A percentile compares a stretch with the other conserved stretches of the same genome.
Evolutionary conservation across 2,888 invertebrate species (phyloP).

Genomic region (Philonicus albiceps): DNA sequence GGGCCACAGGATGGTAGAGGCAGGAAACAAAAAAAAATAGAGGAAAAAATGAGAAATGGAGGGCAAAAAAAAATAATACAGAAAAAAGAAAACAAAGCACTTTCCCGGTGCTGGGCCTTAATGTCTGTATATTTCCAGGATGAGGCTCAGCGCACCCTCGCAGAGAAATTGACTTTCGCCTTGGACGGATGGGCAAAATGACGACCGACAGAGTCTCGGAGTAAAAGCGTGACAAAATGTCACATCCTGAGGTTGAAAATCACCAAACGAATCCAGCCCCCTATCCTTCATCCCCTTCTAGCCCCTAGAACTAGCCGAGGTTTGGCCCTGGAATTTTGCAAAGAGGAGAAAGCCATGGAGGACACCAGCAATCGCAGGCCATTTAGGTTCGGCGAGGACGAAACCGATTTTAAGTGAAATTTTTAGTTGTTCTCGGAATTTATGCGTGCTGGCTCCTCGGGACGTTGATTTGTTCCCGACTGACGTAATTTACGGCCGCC

Average conservation of each 20-base stretch:
- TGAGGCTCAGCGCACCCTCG: conserved; percentile 19
- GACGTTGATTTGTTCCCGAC: conserved; percentile 44
- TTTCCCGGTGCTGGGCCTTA: not conserved
- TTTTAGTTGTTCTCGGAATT: conserved; percentile 44
- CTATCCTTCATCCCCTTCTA: not conserved
- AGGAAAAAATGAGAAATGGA: not conserved
- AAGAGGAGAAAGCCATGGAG: not conserved
- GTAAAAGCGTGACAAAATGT: conserved; percentile 41
- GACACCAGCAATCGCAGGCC: conserved; percentile 15
- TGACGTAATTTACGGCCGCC: conserved; percentile 46
- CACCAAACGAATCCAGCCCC: not conserved
- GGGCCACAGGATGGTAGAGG: conserved; percentile 24
- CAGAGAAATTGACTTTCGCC: conserved; percentile 40
- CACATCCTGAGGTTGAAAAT: conserved; percentile 22
- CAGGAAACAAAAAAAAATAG: not conserved
- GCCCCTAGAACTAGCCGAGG: not conserved
- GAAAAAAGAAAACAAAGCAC: not conserved
- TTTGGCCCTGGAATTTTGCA: not conserved
- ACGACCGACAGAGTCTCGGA: not conserved
- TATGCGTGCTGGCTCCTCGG: conserved; percentile 43
- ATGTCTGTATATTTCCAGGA: conserved; percentile 31
- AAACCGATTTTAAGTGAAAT: conserved; percentile 42
- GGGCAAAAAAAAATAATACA: not conserved
- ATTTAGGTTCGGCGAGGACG: not conserved
- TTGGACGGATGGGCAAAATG: conserved; percentile 33